These are phyloP conservation scores for Diglossa cyanea DNA, from an alignment of 2,797 vertebrate genomes.

Conservation along the genomic window DNA sequence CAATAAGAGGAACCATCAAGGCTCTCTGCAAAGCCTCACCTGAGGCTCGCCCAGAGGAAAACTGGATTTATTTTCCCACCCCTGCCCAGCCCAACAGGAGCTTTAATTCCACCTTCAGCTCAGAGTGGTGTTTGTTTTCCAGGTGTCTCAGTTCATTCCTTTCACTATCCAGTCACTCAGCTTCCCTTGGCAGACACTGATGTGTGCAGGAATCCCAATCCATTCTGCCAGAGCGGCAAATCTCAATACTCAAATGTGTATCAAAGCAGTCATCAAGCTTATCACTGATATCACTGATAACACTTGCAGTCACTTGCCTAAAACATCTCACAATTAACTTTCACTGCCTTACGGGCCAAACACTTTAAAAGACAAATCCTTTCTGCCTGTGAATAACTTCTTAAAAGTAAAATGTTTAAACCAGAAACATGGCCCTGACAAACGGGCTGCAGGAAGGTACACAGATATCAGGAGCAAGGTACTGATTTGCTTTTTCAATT, in stretches of 20 bases:
- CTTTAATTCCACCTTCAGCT: not conserved
- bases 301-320: not conserved
- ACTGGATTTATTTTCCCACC: not conserved
- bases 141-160: not conserved
- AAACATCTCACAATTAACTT: not conserved
- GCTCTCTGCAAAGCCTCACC: not conserved
- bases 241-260: not conserved
- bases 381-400: not conserved
- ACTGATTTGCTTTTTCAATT: not conserved
- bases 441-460: not conserved
- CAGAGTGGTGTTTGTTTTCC: not conserved
- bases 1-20: not conserved
- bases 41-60: not conserved
- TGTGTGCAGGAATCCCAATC: not conserved
- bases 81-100: not conserved
- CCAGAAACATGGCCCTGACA: not conserved
- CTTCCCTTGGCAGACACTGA: not conserved
- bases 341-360: not conserved
- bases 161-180: not conserved
- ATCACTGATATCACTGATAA: accelerated
- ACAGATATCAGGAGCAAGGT: not conserved
- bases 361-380: not conserved
- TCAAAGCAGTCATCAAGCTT: not conserved
- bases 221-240: not conserved
- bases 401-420: not conserved